These are phyloP conservation scores for Clanis bilineata DNA, from an alignment of 2,888 invertebrate genomes.

Conservation along the genomic window DNA sequence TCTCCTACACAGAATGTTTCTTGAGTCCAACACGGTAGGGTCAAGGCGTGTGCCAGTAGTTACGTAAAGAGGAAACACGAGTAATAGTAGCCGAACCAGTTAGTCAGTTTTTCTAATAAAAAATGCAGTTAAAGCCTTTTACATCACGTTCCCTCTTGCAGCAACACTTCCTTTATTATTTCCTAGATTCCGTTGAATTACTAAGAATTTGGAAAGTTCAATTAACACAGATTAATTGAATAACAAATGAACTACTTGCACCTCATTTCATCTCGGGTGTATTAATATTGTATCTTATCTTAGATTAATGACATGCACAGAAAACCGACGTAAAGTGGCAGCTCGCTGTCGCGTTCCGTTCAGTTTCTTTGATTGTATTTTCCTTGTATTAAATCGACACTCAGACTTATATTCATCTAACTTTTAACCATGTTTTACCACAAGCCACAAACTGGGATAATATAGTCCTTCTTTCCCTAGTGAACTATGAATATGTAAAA, in stretches of 20 bases:
- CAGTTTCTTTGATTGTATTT: too few species aligned
- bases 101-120: background rate
- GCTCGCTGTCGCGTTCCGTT: too few species aligned
- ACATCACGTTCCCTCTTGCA: background rate
- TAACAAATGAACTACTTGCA: background rate
- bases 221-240: background rate
- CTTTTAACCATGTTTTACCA: too few species aligned
- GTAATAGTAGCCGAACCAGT: background rate
- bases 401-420: too few species aligned
- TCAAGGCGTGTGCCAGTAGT: background rate
- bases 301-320: too few species aligned
- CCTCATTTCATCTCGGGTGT: background rate
- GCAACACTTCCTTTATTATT: slow-evolving; percentile 10
- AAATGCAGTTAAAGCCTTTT: slow-evolving; percentile 4
- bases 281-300: background rate
- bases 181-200: slow-evolving; percentile 2
- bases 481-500: too few species aligned
- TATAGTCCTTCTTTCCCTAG: too few species aligned
- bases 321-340: too few species aligned
- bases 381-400: background rate
- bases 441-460: too few species aligned
- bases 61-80: background rate
- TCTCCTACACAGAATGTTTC: background rate
- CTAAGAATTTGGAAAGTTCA: slow-evolving; percentile 3
- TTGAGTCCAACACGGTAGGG: background rate